Conservation (phyloP, 2,113 vertebrate genomes). For the Leiothrix lutea region DNA sequence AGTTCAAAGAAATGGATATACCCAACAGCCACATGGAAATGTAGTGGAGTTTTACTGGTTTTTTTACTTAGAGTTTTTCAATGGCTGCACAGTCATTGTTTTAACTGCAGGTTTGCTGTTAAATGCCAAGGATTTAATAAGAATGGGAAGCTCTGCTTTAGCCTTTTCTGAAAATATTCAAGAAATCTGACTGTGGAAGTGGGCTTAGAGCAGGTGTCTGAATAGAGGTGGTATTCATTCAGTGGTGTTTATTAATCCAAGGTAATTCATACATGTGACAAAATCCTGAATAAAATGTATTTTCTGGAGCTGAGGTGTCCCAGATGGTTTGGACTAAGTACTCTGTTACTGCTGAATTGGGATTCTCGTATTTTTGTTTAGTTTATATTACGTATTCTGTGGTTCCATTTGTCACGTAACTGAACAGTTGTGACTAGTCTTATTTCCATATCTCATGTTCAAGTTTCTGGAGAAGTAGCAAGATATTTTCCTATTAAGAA, state of each 20-base stretch:
- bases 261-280: background rate
- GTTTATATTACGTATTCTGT: background rate
- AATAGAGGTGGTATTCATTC: background rate
- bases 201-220: background rate
- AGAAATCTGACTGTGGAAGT: background rate
- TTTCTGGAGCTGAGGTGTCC: background rate
- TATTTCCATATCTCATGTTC: background rate
- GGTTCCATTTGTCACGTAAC: background rate
- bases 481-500: background rate
- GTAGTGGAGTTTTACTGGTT: background rate
- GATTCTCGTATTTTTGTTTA: background rate
- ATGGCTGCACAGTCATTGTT: background rate
- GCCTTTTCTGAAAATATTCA: background rate
- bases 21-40: fast-evolving
- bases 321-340: background rate
- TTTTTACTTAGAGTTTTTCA: background rate
- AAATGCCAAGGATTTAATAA: background rate
- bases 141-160: background rate
- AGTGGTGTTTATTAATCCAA: background rate
- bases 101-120: background rate
- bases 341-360: background rate
- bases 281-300: background rate
- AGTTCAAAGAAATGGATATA: background rate
- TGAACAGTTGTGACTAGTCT: background rate
- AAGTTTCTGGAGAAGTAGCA: background rate